A percentile compares a stretch with the other conserved stretches of the same genome.
These are phyloP conservation scores for Agonum fuliginosum DNA, from an alignment of 2,888 invertebrate genomes.

Conservation along the genomic window DNA sequence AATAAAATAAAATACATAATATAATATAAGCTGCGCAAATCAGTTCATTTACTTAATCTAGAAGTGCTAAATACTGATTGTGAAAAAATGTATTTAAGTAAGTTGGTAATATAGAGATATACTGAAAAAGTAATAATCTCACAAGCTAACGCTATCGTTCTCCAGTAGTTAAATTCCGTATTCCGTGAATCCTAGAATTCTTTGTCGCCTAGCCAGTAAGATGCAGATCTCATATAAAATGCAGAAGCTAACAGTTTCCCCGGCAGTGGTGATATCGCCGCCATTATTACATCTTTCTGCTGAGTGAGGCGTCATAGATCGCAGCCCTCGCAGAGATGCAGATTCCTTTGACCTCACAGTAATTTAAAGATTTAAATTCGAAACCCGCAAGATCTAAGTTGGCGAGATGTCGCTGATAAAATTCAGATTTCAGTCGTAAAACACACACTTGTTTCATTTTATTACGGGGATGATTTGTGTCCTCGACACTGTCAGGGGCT, in stretches of 20 bases:
- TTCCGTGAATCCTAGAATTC: no score
- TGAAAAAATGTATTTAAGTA: no score
- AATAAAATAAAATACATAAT: no score
- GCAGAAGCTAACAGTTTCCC: not conserved
- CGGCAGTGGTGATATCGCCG: not conserved
- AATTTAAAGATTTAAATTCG: conserved; percentile 59
- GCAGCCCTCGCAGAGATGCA: conserved; percentile 46
- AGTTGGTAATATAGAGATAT: no score
- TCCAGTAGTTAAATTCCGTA: conserved; percentile 5
- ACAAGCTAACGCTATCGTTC: no score
- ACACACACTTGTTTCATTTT: conserved; percentile 60
- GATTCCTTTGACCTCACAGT: conserved; percentile 49
- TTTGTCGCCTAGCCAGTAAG: not conserved
- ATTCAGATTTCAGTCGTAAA: conserved; percentile 59
- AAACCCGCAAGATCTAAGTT: conserved; percentile 52
- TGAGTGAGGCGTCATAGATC: conserved; percentile 45
- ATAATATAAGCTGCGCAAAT: no score
- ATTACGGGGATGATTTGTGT: conserved; percentile 57
- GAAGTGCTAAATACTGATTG: no score
- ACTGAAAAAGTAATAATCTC: no score
- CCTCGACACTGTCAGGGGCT: conserved; percentile 10
- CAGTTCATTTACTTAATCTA: no score
- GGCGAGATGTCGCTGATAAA: conserved; percentile 56
- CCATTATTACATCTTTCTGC: conserved; percentile 45
- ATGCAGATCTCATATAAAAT: conserved; percentile 37